Conservation (phyloP, 2,113 vertebrate species). For the Cephalopterus ornatus region DNA sequence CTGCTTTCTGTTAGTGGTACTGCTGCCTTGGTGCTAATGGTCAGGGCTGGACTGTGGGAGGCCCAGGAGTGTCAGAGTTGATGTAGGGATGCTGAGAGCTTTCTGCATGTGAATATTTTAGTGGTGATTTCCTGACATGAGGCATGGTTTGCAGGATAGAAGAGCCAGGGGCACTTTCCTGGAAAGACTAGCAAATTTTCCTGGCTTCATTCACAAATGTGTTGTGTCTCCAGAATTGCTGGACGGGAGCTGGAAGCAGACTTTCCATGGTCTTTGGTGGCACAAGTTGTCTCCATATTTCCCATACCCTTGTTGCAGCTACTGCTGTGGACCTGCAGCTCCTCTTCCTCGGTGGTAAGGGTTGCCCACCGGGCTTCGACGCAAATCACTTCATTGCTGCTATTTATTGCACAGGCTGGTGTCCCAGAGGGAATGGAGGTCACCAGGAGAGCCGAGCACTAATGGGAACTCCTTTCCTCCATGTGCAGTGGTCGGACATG, state of each 20-base stretch:
- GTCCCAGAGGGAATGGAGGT: neutral
- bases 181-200: neutral
- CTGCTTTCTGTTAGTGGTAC: neutral
- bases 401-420: neutral
- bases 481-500: rapidly evolving
- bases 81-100: neutral
- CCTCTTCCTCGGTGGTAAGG: neutral
- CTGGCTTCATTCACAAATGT: neutral
- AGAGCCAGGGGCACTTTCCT: neutral
- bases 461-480: neutral
- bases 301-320: neutral
- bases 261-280: neutral
- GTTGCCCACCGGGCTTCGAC: neutral
- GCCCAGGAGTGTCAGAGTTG: neutral
- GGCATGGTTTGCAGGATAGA: neutral
- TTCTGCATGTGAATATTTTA: neutral
- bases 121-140: neutral
- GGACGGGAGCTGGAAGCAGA: neutral
- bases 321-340: neutral
- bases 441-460: neutral
- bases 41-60: neutral
- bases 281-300: neutral
- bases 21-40: neutral
- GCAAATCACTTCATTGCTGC: neutral
- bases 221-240: neutral